Evolutionary conservation across 2,888 invertebrate species (phyloP), one percentile per base, ranked within the genome.

Genomic region (Agonopterix heracliana): DNA sequence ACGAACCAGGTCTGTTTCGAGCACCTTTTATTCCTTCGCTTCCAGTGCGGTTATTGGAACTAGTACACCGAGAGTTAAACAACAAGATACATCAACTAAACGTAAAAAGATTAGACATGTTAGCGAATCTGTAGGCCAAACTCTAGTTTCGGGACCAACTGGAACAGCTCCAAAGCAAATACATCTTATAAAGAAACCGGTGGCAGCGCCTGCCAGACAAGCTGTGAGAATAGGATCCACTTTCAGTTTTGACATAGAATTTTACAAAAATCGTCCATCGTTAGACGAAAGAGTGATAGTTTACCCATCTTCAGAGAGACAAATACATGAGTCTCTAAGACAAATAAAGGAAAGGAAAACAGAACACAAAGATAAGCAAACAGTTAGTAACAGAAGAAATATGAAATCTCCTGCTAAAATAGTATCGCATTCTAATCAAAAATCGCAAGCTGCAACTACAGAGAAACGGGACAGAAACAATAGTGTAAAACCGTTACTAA

Each of bases 1-100:
- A 9, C 59, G 54, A 60, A 63, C 61, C n/a, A 66, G 61, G 51
- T 68, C 70, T 45, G 57, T 58, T 13, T 62, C 65, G 7, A 70
- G 64, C 54, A 49, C 60, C 0, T 26, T 26, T 26, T 26, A 26
- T 26, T 26, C 26, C 26, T 5, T 7, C 26, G 7, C 26, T 26
- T 26, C 26, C 26, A 26, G 26, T 1, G 26, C 26, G 3, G 26
- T 7, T 3, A 7, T 26, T 26, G 26, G 26, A 26, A 26, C 26
- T 26, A 7, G 5, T 26, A 26, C 5, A 26, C 26, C 26, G 5
- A 26, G 5, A 26, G 26, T 26, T 26, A 26, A 26, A 26, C 26
- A 7, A 26, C 5, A 26, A 26, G 26, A 26, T 26, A 26, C 26
- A 26, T 26, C 26, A 26, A 26, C 26, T 26, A 26, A 26, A 5